A percentile compares a stretch with the other conserved stretches of the same genome.
Evolutionary conservation across 2,113 vertebrate species (phyloP).

Genomic region (Sisor rabdophorus): DNA sequence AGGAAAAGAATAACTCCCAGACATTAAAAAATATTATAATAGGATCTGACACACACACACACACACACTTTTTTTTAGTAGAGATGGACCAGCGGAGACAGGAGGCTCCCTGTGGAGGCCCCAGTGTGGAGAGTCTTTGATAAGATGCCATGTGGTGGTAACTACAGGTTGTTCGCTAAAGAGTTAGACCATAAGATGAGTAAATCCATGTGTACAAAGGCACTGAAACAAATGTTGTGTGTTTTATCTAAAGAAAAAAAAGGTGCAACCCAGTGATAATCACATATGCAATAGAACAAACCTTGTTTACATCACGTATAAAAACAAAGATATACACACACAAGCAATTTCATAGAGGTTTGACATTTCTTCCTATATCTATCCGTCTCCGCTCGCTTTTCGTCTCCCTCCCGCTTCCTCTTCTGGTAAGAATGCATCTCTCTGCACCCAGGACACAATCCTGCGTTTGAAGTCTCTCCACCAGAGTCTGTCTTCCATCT

Average conservation of each 20-base stretch:
- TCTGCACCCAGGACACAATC: constrained; percentile 64
- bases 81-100: constrained; percentile 55
- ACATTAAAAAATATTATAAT: constrained; percentile 55
- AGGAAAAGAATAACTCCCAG: constrained; percentile 56
- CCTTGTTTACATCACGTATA: not conserved
- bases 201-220: constrained; percentile 37
- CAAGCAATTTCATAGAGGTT: constrained; percentile 41
- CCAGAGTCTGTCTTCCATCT: constrained; percentile 56
- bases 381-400: constrained; percentile 22
- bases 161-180: constrained; percentile 70
- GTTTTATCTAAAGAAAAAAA: no score
- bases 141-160: constrained; percentile 71
- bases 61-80: constrained; percentile 52
- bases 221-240: constrained; percentile 56
- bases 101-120: constrained; percentile 62
- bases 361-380: constrained; percentile 8
- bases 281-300: not conserved
- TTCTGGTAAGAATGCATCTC: constrained; percentile 64
- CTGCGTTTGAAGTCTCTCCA: constrained; percentile 66
- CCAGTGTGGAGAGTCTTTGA: constrained; percentile 62
- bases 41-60: constrained; percentile 62
- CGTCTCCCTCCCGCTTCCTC: constrained; percentile 29
- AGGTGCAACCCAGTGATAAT: not conserved
- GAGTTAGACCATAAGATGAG: constrained; percentile 65
- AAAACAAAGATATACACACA: constrained; percentile 10